Evolutionary conservation across 2,888 invertebrate genomes (phyloP).

Genomic region (Sphaeridia pumilis): DNA sequence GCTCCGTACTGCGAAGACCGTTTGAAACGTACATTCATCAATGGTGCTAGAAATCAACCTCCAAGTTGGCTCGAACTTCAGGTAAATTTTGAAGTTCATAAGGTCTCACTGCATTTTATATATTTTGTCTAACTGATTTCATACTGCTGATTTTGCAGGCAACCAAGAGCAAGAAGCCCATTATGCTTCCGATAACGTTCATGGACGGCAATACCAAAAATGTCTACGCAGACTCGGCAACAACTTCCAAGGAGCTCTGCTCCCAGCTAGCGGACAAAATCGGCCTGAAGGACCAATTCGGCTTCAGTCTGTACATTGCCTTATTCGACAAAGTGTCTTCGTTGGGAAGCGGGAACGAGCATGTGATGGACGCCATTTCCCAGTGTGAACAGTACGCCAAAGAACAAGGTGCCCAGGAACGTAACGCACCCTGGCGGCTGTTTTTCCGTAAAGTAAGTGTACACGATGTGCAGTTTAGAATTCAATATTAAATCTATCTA

Average conservation of each 20-base stretch:
- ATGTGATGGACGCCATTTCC: slow-evolving; percentile 99
- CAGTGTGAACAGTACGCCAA: slow-evolving; percentile 99
- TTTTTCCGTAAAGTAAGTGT: slow-evolving; percentile 65
- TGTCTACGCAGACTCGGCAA: slow-evolving; percentile 89
- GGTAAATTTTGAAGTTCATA: slow-evolving; percentile 35
- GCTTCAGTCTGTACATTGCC: slow-evolving; percentile 96
- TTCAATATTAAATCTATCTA: too few relatives aligned
- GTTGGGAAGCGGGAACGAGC: slow-evolving; percentile 94
- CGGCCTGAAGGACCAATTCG: slow-evolving; percentile 86
- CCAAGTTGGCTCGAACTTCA: slow-evolving; percentile 97
- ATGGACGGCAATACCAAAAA: slow-evolving; percentile 99
- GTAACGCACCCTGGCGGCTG: slow-evolving; percentile 95
- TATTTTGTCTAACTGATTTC: too few relatives aligned
- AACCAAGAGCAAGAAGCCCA: slow-evolving; percentile 96
- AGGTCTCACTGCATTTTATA: too few relatives aligned
- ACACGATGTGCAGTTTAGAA: too few relatives aligned
- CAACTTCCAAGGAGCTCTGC: slow-evolving; percentile 91
- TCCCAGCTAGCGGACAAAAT: slow-evolving; percentile 95
- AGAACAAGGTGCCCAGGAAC: slow-evolving; percentile 95
- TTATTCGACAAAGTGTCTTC: slow-evolving; percentile 98
- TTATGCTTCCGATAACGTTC: slow-evolving; percentile 96
- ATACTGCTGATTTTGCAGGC: too few relatives aligned
- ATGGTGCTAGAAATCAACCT: slow-evolving; percentile 96
- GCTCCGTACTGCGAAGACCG: slow-evolving; percentile 97
- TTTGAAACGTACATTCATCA: slow-evolving; percentile 88